These are phyloP conservation scores for Heteromormyrus szaboi DNA, from an alignment of 2,797 vertebrate genomes.

Conservation along the genomic window DNA sequence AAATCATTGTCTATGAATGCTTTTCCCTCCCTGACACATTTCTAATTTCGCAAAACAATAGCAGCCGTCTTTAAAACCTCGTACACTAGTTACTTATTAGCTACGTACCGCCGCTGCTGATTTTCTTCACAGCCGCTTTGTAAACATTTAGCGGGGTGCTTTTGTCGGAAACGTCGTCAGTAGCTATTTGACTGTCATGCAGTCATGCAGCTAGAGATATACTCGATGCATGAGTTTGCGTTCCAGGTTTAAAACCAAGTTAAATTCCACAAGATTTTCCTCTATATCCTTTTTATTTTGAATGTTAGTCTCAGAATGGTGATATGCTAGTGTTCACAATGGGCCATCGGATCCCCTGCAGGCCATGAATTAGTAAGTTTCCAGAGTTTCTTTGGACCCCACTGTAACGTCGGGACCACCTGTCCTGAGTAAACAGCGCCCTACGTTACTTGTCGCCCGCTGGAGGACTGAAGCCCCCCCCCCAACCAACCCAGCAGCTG, in stretches of 20 bases:
- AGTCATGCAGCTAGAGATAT: background rate
- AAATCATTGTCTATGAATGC: conserved; percentile 39
- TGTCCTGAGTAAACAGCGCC: background rate
- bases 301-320: background rate
- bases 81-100: background rate
- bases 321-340: background rate
- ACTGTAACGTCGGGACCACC: background rate
- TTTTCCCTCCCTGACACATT: conserved; percentile 32
- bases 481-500: conserved; percentile 31
- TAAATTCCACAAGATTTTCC: background rate
- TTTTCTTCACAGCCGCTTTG: background rate
- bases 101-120: background rate
- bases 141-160: background rate
- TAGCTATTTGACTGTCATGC: background rate
- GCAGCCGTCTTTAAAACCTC: background rate
- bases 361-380: conserved; percentile 7
- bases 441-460: conserved; percentile 3
- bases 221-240: background rate
- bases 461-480: background rate
- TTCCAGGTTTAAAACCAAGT: background rate
- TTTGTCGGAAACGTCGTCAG: background rate
- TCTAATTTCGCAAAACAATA: conserved; percentile 21
- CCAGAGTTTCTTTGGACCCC: background rate
- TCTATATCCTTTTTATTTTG: background rate
- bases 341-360: background rate